These are phyloP conservation scores for Cephalopholis sonnerati DNA, from an alignment of 2,113 vertebrate genomes.

Conservation along the genomic window DNA sequence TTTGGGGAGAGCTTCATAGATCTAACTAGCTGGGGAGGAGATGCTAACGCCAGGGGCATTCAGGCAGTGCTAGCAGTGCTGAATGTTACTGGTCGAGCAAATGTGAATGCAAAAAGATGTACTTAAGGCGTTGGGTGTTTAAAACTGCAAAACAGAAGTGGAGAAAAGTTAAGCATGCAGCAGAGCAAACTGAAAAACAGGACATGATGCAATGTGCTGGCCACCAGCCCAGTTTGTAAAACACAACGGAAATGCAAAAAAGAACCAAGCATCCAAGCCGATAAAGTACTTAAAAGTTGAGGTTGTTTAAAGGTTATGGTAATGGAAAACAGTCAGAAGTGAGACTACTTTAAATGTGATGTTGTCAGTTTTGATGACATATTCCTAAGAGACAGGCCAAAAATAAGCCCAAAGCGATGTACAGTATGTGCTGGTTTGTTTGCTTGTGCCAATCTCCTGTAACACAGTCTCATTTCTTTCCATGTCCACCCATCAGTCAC, in stretches of 20 bases:
- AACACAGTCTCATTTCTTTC: constrained; percentile 40
- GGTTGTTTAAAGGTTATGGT: not conserved
- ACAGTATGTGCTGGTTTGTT: not conserved
- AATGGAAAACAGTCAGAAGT: not conserved
- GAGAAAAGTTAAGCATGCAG: not conserved
- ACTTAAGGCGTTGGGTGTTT: not conserved
- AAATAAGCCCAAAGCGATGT: constrained; percentile 19
- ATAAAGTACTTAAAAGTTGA: constrained; percentile 8
- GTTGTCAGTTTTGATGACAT: not conserved
- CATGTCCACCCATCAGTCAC: constrained; percentile 60
- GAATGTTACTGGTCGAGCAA: not conserved
- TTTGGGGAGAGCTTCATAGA: not conserved
- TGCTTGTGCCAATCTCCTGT: constrained; percentile 7
- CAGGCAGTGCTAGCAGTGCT: not conserved
- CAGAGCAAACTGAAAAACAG: not conserved
- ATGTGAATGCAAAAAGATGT: not conserved
- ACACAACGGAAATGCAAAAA: not conserved
- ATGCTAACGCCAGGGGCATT: not conserved
- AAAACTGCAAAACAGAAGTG: not conserved
- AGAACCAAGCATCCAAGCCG: not conserved
- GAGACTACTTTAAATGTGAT: not conserved
- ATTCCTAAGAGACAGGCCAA: not conserved
- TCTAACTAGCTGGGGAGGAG: not conserved
- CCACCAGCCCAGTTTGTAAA: not conserved
- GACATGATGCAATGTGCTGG: not conserved